These are phyloP conservation scores for Pantherophis alleghaniensis DNA, from an alignment of 2,797 vertebrate species.

Conservation along the genomic window DNA sequence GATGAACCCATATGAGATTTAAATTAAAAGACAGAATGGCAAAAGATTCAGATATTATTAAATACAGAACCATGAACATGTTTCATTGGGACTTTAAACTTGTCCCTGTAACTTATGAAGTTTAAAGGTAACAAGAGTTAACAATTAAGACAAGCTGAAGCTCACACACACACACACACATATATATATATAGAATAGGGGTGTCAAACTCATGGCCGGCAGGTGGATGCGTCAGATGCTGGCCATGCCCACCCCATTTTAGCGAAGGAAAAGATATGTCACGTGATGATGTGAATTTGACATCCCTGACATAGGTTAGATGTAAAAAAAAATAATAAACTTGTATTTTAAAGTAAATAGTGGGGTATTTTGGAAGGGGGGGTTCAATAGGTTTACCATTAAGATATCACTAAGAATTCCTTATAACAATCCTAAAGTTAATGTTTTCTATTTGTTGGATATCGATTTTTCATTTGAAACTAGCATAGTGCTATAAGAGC, in stretches of 20 bases:
- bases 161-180: background rate
- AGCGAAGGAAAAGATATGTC: too few relatives aligned
- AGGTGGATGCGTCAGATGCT: too few relatives aligned
- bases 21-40: background rate
- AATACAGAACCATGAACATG: background rate
- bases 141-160: background rate
- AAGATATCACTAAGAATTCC: background rate
- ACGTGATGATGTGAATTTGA: too few relatives aligned
- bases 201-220: too few relatives aligned
- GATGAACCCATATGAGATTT: background rate
- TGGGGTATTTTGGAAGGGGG: background rate
- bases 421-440: background rate
- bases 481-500: background rate
- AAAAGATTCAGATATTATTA: background rate
- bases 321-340: background rate
- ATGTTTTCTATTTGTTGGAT: background rate
- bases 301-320: too few relatives aligned
- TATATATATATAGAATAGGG: background rate
- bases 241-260: too few relatives aligned
- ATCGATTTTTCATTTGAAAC: background rate
- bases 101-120: background rate
- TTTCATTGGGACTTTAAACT: background rate
- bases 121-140: background rate
- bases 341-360: background rate
- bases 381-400: background rate